Percentiles rank a stretch among this genome's conserved stretches.
Conservation (phyloP, 35 echinoderm and acorn worm species). For the Nesometra sesokonis region DNA sequence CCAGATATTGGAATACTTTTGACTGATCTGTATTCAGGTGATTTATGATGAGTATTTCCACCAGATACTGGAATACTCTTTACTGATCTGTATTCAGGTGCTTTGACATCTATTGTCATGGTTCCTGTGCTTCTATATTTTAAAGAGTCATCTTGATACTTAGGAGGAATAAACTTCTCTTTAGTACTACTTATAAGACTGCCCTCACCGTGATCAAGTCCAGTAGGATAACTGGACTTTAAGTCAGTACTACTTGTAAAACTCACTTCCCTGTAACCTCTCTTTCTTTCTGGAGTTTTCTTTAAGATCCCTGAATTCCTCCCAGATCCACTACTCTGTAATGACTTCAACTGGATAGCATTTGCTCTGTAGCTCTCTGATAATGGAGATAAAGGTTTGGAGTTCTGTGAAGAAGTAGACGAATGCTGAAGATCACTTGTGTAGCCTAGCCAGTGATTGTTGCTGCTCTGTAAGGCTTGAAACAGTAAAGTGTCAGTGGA, state of each 20-base stretch:
- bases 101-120: neutral
- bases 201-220: neutral
- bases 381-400: neutral
- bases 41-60: neutral
- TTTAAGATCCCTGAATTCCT: neutral
- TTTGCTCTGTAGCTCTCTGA: neutral
- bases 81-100: neutral
- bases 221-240: neutral
- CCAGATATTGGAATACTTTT: neutral
- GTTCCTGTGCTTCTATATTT: too few relatives aligned
- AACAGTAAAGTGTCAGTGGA: neutral
- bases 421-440: neutral
- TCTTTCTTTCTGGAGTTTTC: neutral
- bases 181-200: too few relatives aligned
- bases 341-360: neutral
- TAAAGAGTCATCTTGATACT: too few relatives aligned
- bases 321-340: neutral
- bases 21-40: neutral
- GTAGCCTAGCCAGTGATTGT: neutral
- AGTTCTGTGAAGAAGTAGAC: neutral
- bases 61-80: neutral
- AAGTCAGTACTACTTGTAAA: neutral
- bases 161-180: too few relatives aligned
- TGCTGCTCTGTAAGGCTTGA: neutral
- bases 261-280: neutral